Conservation (phyloP, 2,113 vertebrate genomes). For the Condylura cristata region DNA sequence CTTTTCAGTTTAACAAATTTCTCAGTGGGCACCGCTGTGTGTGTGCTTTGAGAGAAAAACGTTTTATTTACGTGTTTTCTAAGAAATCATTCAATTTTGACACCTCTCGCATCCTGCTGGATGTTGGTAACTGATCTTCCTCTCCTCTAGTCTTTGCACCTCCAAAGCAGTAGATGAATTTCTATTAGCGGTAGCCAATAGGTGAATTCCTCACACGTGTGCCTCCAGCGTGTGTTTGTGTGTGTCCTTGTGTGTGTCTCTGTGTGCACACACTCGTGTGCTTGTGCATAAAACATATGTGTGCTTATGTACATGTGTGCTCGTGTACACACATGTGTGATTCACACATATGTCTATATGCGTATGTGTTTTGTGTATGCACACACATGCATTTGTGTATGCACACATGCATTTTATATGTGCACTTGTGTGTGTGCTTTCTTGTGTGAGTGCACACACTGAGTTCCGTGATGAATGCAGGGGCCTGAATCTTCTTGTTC, state of each 20-base stretch:
- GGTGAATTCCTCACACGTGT: too few species aligned
- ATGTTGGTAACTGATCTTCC: background rate
- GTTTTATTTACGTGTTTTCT: slow-evolving; percentile 34
- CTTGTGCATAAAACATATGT: too few species aligned
- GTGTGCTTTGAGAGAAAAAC: background rate
- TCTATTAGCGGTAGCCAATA: too few species aligned
- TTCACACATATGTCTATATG: too few species aligned
- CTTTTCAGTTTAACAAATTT: background rate
- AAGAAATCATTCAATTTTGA: background rate
- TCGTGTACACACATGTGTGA: too few species aligned
- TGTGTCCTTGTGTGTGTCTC: background rate
- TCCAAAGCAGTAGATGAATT: background rate
- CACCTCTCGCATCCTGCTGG: background rate
- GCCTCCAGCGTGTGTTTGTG: background rate
- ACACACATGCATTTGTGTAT: too few species aligned
- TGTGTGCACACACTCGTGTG: too few species aligned
- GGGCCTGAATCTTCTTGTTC: background rate
- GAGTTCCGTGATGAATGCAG: background rate
- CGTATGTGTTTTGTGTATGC: too few species aligned
- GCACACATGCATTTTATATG: too few species aligned
- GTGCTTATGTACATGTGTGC: too few species aligned
- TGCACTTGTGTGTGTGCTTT: background rate
- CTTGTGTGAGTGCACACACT: too few species aligned
- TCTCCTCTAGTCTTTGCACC: background rate
- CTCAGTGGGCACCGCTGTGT: background rate